Evolutionary conservation across 2,888 invertebrate species (phyloP).

Genomic region (Agonopterix arenella): DNA sequence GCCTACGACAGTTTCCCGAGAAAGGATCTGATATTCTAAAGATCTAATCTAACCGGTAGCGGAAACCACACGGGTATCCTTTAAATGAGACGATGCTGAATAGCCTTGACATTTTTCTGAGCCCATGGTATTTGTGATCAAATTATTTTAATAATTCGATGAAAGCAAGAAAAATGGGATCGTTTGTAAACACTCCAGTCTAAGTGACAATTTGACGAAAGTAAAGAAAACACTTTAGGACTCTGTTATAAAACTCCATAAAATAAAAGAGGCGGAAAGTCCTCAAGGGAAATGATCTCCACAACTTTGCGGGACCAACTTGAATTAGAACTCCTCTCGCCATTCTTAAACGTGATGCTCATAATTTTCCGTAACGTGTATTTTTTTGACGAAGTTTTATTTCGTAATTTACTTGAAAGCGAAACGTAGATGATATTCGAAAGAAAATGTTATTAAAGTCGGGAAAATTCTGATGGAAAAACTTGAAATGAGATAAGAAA

Average conservation of each 20-base stretch:
- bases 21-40: too few species aligned
- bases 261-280: conserved; percentile 25
- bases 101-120: too few species aligned
- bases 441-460: conserved; percentile 9
- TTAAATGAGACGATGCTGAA: too few species aligned
- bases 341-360: conserved; percentile 47
- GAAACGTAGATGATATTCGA: conserved; percentile 10
- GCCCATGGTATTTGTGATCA: too few species aligned
- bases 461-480: conserved; percentile 6
- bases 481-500: conserved; percentile 2
- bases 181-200: background rate
- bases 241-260: conserved; percentile 31
- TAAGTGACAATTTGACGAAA: conserved; percentile 22
- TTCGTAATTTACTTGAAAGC: conserved; percentile 36
- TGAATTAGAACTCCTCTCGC: conserved; percentile 47
- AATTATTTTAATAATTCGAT: too few species aligned
- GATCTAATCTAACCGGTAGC: too few species aligned
- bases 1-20: too few species aligned
- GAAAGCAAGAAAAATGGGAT: background rate
- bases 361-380: conserved; percentile 37
- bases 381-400: conserved; percentile 38
- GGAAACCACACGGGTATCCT: too few species aligned
- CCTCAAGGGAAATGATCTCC: conserved; percentile 48
- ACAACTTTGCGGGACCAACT: conserved; percentile 38
- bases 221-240: conserved; percentile 22